These are phyloP conservation scores for Spongilla lacustris DNA, from an alignment of 37 sponge, comb jelly and placozoan species.

Conservation along the genomic window DNA sequence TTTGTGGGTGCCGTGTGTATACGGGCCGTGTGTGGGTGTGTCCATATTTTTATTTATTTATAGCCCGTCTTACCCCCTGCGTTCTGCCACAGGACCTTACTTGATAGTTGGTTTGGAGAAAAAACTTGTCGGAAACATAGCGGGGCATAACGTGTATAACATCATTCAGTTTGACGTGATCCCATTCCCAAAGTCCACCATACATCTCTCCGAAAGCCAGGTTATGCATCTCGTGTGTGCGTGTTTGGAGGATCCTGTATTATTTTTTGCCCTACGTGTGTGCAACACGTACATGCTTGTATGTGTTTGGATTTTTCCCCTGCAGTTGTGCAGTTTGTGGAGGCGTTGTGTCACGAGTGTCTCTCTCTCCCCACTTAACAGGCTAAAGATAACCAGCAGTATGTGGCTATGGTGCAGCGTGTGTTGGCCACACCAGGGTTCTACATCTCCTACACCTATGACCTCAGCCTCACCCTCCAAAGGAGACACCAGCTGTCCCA, in stretches of 20 bases:
- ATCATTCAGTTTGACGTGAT: slow-evolving; percentile 74
- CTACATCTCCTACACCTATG: slow-evolving; percentile 88
- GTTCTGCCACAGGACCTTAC: slow-evolving; percentile 74
- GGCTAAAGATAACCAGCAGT: slow-evolving; percentile 66
- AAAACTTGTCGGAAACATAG: slow-evolving; percentile 74
- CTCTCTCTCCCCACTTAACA: not conserved
- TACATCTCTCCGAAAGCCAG: slow-evolving; percentile 77
- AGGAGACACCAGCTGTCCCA: slow-evolving; percentile 30
- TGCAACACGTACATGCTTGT: not conserved
- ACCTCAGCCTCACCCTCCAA: slow-evolving; percentile 85
- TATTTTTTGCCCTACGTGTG: not conserved
- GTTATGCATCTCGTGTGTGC: slow-evolving; percentile 12
- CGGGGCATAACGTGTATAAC: slow-evolving; percentile 75
- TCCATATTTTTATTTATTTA: not conserved
- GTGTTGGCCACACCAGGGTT: slow-evolving; percentile 83
- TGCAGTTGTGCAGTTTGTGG: slow-evolving; percentile 2
- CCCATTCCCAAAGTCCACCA: slow-evolving; percentile 63
- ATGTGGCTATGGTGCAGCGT: slow-evolving; percentile 70
- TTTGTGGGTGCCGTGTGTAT: no score
- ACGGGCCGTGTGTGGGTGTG: no score
- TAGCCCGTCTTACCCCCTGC: not conserved
- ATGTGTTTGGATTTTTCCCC: no score
- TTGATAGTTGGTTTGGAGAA: slow-evolving; percentile 81
- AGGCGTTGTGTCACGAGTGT: not conserved
- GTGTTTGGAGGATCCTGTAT: no score